These are phyloP conservation scores for Odontothrips loti DNA, from an alignment of 2,888 invertebrate genomes.

Conservation along the genomic window DNA sequence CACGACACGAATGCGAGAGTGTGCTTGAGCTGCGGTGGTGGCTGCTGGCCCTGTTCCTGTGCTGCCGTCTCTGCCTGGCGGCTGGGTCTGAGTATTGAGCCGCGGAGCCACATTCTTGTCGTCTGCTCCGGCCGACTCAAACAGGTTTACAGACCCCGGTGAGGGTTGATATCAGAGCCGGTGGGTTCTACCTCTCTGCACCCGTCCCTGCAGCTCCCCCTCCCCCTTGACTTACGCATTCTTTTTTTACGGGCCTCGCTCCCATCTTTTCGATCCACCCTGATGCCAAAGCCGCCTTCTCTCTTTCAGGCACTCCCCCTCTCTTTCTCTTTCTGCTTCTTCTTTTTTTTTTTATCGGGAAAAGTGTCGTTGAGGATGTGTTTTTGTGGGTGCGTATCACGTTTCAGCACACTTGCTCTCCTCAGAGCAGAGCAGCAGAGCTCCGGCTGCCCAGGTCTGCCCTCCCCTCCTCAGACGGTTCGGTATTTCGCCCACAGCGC, in stretches of 20 bases:
- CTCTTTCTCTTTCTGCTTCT: neutral
- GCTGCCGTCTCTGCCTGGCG: too few relatives aligned
- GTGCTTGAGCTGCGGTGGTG: too few relatives aligned
- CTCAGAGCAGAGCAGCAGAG: neutral
- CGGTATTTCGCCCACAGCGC: neutral
- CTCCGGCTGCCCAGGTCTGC: neutral
- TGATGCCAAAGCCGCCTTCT: neutral
- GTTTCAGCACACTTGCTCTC: neutral
- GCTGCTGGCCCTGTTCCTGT: too few relatives aligned
- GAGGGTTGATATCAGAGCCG: too few relatives aligned
- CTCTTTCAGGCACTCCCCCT: neutral
- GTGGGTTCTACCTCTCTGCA: too few relatives aligned
- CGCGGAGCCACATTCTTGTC: too few relatives aligned
- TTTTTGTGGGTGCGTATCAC: conserved; percentile 9
- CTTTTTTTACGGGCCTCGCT: neutral
- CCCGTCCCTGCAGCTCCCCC: too few relatives aligned
- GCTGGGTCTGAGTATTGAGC: too few relatives aligned
- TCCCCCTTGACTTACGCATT: neutral
- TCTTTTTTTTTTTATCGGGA: neutral
- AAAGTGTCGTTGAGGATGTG: conserved; percentile 14
- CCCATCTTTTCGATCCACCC: neutral
- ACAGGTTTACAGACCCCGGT: too few relatives aligned
- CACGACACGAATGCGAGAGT: too few relatives aligned
- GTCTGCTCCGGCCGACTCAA: too few relatives aligned
- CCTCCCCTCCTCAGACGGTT: neutral